These are phyloP conservation scores for Cacatua alba DNA, from an alignment of 2,113 vertebrate genomes.

Conservation along the genomic window DNA sequence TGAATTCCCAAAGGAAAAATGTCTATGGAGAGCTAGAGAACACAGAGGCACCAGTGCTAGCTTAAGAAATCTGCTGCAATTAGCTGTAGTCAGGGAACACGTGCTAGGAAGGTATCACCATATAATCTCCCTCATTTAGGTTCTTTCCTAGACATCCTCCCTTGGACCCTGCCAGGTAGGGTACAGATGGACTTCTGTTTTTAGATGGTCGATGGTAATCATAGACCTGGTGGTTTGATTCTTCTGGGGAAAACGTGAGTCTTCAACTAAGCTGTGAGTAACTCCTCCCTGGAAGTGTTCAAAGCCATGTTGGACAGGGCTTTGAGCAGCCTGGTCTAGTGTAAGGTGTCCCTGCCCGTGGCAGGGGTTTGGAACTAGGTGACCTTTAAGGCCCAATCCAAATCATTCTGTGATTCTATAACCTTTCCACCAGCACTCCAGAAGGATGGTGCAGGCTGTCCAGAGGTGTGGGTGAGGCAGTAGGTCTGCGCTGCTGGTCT, in stretches of 20 bases:
- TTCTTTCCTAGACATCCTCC: not conserved
- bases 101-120: accelerated
- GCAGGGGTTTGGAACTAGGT: not conserved
- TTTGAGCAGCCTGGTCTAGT: not conserved
- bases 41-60: accelerated
- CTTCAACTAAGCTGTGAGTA: not conserved
- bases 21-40: not conserved
- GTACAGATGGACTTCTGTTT: not conserved
- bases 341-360: not conserved
- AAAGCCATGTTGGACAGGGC: not conserved
- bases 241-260: not conserved
- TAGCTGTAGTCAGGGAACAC: not conserved
- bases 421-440: not conserved
- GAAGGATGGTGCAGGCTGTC: not conserved
- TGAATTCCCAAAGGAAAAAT: not conserved
- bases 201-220: not conserved
- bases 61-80: not conserved
- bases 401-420: not conserved
- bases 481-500: accelerated
- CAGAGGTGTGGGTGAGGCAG: not conserved
- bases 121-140: accelerated
- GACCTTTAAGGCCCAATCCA: not conserved
- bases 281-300: not conserved
- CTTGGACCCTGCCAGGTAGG: not conserved
- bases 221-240: not conserved